Evolutionary conservation across 2,797 vertebrate genomes (phyloP).

Genomic region (Coranthus polyacanthus): DNA sequence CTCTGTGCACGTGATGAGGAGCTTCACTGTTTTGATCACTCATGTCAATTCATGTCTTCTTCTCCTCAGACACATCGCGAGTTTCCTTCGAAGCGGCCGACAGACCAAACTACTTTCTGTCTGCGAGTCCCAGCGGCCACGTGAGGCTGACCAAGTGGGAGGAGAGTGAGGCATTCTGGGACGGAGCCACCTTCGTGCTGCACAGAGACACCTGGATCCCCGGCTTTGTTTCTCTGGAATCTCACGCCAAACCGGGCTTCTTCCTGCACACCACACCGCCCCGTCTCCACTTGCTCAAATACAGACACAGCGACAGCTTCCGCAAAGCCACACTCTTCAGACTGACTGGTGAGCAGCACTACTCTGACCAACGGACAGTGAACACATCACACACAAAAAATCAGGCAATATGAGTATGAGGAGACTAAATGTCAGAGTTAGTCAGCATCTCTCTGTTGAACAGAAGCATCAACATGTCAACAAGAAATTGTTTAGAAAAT

Average conservation of each 20-base stretch:
- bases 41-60: neutral
- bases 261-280: slow-evolving; percentile 86
- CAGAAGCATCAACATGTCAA: neutral
- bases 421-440: no score
- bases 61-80: slow-evolving; percentile 87
- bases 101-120: slow-evolving; percentile 95
- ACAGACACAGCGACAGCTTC: slow-evolving; percentile 88
- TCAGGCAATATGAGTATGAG: no score
- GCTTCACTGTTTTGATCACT: neutral
- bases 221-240: slow-evolving; percentile 93
- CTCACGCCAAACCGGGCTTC: slow-evolving; percentile 88
- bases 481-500: neutral
- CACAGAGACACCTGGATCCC: slow-evolving; percentile 90
- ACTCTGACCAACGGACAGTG: no score
- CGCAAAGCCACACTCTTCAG: slow-evolving; percentile 90
- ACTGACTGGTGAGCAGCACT: slow-evolving; percentile 87
- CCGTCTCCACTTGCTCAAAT: slow-evolving; percentile 86
- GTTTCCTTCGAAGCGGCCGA: slow-evolving; percentile 93
- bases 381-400: slow-evolving; percentile 2
- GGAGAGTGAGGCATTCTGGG: slow-evolving; percentile 85
- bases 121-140: slow-evolving; percentile 78
- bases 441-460: no score
- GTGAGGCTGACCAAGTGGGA: slow-evolving; percentile 90
- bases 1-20: no score
- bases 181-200: slow-evolving; percentile 90